Base-by-base conservation (phyloP, 2,113 vertebrate genomes). In the Aphyosemion australe region DNA sequence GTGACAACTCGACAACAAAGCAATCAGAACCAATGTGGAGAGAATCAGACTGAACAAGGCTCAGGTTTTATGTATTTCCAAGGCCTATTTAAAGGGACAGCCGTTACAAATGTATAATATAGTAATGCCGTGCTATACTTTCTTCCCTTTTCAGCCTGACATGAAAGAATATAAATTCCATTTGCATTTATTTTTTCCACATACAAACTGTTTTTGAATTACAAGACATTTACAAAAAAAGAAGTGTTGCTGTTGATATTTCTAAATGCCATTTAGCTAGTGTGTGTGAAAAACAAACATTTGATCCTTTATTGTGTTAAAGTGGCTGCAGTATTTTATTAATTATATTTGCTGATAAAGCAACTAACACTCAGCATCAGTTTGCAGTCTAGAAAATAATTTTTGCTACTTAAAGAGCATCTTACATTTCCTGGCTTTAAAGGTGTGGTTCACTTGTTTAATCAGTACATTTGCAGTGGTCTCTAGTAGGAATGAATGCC, bases 1-100 rank as follows among this genome's bases (percentile, higher is more conserved):
- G 55, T 31, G 63, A 67, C 43, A 76, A 46, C 21, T 47, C 8
- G 46, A 60, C 8, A 5, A 59, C 47, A 68, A 43, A 64, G 65
- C 45, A 52, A 52, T 21, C 31, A 18, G 19, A 15, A 76, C 13
- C 43, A 61, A 42, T 45, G 26, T 55, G 20, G 2, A 0, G 41
- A 5, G 0, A 43, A 42, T 39, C 8, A 41, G 43, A 5, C 41
- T 21, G 8, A 7, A 65, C 62, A 31, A 20, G 32, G 15, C 6
- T 19, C 26, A 34, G 13, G 37, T 53, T 42, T 70, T 2, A 26
- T 66, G 31, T 18, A 11, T 46, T 61, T 15, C 21, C 16, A 12
- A 37, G 34, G 46, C 34, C 21, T 49, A 52, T 67, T 63, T 53
- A 6, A 26, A 32, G 14, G 26, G 51, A 32, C 51, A 53, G 14